These are phyloP conservation scores for Ommatoiulus sabulosus DNA, from an alignment of 2,888 invertebrate genomes.

Conservation along the genomic window DNA sequence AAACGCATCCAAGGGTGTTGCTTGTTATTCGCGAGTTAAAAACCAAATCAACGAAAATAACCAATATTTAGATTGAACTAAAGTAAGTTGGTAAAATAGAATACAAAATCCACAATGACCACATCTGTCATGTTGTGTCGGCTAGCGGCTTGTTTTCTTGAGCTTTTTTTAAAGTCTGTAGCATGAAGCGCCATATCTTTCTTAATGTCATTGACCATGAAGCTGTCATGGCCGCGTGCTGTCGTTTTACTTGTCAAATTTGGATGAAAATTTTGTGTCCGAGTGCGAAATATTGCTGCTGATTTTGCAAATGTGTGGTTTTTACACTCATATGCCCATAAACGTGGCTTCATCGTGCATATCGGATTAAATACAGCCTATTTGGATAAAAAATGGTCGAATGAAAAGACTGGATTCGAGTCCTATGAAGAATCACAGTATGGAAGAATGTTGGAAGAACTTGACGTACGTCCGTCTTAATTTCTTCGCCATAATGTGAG, in stretches of 20 bases:
- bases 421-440: no score
- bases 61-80: no score
- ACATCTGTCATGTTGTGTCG: no score
- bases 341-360: not conserved
- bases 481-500: constrained; percentile 16
- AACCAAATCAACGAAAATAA: no score
- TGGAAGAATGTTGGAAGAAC: not conserved
- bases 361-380: not conserved
- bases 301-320: not conserved
- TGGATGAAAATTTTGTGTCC: not conserved
- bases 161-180: no score
- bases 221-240: constrained; percentile 30
- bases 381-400: constrained; percentile 11
- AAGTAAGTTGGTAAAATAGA: no score
- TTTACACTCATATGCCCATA: not conserved
- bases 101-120: no score
- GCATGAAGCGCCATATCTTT: not conserved
- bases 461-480: constrained; percentile 1
- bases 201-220: not conserved
- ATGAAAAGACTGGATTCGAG: not conserved
- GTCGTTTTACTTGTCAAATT: constrained; percentile 6
- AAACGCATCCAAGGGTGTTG: not conserved
- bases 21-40: not conserved
- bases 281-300: not conserved
- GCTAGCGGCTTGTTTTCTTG: no score